Base-by-base conservation (phyloP, 2,888 invertebrate genomes). In the Teleiodes luculella region DNA sequence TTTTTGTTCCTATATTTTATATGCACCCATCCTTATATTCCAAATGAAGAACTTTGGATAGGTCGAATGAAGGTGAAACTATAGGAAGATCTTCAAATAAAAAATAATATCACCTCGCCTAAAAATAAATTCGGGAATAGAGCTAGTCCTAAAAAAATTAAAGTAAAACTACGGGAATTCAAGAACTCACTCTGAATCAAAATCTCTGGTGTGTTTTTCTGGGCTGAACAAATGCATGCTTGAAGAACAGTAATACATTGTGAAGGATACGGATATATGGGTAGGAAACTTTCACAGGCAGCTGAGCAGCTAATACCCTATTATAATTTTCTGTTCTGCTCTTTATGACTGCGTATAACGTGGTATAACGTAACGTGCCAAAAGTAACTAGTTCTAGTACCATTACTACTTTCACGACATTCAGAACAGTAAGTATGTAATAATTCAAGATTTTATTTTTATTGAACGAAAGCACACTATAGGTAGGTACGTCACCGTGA, bases 401-500 rank as follows among this genome's bases (percentile, higher is more conserved):
- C 6, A 48, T 13, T 13, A 10, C 75, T 70, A 79, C 83, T 83
- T 84, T 83, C 77, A 77, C 78, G 74, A 63, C 75, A 76, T 72
- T 77, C 65, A 73, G 63, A 64, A 63, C 66, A 71, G 67, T 73
- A 66, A 66, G n/a, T n/a, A n/a, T n/a, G n/a, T n/a, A 70, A 71
- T 70, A 79, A 79, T 85, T 84, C 75, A 72, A 69, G 63, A 75
- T 78, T 8, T 33, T 33, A 11, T 33, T 43, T 82, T 80, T 79
- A 83, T 76, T 75, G 73, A 76, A 76, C 65, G 70, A 76, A 76
- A 77, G 72, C 77, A 80, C 77, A 80, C 70, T 70, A 43, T 43
- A 41, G n/a, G n/a, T n/a, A n/a, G 10, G 78, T 71, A 82, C 80
- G 86, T 86, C 86, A 87, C 68, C 65, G 65, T 86, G 86, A 83